Evolutionary conservation across 2,797 vertebrate genomes (phyloP).

Genomic region (Crax fasciolata): DNA sequence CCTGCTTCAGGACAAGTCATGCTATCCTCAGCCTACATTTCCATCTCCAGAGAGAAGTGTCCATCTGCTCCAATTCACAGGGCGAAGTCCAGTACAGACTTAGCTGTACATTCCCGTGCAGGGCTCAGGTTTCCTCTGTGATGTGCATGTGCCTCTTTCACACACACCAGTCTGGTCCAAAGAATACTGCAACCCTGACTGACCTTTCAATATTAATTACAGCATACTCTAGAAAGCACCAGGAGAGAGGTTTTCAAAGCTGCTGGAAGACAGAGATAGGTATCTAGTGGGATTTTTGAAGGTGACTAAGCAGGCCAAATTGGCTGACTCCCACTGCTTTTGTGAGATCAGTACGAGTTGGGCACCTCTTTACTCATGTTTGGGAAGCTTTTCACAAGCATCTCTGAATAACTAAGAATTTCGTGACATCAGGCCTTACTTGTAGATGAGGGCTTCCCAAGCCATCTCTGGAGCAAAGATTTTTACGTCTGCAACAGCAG

Average conservation of each 20-base stretch:
- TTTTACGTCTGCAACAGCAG: background rate
- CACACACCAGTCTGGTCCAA: constrained; percentile 37
- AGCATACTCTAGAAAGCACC: constrained; percentile 47
- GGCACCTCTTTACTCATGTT: background rate
- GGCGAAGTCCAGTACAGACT: constrained; percentile 2
- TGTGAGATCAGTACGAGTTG: constrained; percentile 13
- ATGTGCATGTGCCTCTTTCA: constrained; percentile 56
- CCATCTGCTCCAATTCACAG: constrained; percentile 31
- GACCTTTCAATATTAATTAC: constrained; percentile 65
- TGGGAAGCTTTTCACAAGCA: background rate
- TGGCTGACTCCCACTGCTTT: constrained; percentile 34
- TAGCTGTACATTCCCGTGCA: constrained; percentile 27
- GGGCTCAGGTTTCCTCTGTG: constrained; percentile 52
- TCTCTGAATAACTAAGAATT: background rate
- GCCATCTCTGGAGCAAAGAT: background rate
- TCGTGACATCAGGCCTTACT: background rate
- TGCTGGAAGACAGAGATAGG: background rate
- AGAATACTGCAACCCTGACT: constrained; percentile 51
- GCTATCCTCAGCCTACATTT: background rate
- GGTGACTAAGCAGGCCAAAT: background rate
- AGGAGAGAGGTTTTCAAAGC: constrained; percentile 21
- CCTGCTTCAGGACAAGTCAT: background rate
- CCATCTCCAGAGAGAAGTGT: background rate
- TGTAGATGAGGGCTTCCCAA: background rate
- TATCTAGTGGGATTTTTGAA: constrained; percentile 17